A percentile compares a stretch with the other conserved stretches of the same genome.
phyloP scores from a whole-genome alignment of 1,140 invertebrate species.

The Hormaphis cornu region DNA sequence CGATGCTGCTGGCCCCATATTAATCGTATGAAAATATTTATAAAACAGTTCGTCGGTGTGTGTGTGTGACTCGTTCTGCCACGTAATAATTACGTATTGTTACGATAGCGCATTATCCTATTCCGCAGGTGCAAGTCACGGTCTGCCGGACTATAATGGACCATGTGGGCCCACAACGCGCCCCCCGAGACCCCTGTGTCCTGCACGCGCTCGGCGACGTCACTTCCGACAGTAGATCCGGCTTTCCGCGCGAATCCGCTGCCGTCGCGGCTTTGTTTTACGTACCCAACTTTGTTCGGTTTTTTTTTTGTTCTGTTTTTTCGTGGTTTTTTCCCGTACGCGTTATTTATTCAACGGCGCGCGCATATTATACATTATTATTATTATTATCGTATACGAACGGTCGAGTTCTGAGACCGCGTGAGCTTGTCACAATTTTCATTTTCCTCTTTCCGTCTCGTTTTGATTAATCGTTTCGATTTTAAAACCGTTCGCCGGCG shows the following conservation, averaged over 20 bases:
- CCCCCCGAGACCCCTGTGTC: too few species aligned
- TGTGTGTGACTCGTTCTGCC: neutral
- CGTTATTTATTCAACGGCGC: too few species aligned
- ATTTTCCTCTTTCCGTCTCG: too few species aligned
- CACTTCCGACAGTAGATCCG: conserved; percentile 14
- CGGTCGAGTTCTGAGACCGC: too few species aligned
- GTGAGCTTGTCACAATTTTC: too few species aligned
- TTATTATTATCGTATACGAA: too few species aligned
- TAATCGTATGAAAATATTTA: neutral
- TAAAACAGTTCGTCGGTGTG: neutral
- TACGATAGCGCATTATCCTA: neutral
- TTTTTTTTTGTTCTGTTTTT: too few species aligned
- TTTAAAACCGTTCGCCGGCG: too few species aligned
- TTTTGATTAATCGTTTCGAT: too few species aligned
- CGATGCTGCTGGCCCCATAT: neutral
- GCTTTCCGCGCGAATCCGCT: neutral
- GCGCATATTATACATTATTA: too few species aligned
- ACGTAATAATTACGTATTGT: neutral
- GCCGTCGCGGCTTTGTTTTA: neutral
- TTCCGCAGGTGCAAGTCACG: conserved; percentile 21
- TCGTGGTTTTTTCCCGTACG: too few species aligned
- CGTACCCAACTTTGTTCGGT: neutral
- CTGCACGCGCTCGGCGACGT: neutral
- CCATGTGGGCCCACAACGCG: neutral
- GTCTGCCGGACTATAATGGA: conserved; percentile 8